These are phyloP conservation scores for Syngnathoides biaculeatus DNA, from an alignment of 2,113 vertebrate genomes.

Conservation along the genomic window DNA sequence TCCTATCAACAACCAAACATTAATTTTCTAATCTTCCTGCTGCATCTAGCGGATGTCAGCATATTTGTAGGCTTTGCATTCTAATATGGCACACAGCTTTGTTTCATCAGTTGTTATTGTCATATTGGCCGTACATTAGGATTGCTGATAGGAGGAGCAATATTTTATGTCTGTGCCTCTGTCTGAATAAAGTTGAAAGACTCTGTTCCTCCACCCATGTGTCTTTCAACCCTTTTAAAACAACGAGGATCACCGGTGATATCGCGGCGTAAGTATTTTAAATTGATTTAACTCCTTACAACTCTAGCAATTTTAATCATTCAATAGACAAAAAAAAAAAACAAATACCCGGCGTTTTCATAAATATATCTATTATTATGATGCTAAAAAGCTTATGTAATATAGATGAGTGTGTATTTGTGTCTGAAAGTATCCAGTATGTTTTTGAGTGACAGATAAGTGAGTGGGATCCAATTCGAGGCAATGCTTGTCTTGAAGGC, in stretches of 20 bases:
- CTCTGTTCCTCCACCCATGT: conserved; percentile 7
- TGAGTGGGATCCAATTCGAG: conserved; percentile 28
- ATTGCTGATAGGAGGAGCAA: conserved; percentile 31
- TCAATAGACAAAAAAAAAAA: too few species aligned
- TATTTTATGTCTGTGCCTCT: conserved; percentile 39
- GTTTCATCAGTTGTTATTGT: conserved; percentile 51
- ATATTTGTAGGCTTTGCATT: conserved; percentile 44
- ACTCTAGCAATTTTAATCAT: too few species aligned
- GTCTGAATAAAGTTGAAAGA: conserved; percentile 36
- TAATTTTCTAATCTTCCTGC: conserved; percentile 50
- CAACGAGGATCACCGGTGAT: too few species aligned
- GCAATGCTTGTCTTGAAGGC: conserved; percentile 38
- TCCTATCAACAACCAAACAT: conserved; percentile 41
- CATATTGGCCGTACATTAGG: conserved; percentile 36
- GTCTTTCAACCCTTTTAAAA: conserved; percentile 8
- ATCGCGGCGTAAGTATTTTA: too few species aligned
- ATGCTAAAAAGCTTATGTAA: conserved; percentile 5
- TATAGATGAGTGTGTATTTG: conserved; percentile 10
- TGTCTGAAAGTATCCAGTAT: conserved; percentile 10
- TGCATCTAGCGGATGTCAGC: conserved; percentile 30
- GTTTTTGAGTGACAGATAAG: conserved; percentile 29
- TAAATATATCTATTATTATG: too few species aligned
- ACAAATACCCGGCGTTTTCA: too few species aligned
- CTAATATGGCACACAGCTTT: conserved; percentile 19
- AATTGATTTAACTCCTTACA: too few species aligned